Conservation (phyloP, 2,888 invertebrate species). For the Phlogophora meticulosa region DNA sequence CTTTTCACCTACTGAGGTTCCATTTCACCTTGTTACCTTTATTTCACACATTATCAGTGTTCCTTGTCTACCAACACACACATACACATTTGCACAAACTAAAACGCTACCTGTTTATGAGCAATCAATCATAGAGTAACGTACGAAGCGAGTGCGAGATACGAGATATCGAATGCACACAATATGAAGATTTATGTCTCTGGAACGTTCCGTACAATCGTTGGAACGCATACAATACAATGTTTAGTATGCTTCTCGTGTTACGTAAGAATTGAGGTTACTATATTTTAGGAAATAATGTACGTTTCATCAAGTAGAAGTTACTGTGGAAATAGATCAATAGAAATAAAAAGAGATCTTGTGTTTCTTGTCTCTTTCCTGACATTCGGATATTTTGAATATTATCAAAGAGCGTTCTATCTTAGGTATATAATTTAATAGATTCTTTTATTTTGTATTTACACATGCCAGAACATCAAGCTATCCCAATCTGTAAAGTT, state of each 20-base stretch:
- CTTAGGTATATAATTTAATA: too few relatives aligned
- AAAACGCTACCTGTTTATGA: slow-evolving; percentile 41
- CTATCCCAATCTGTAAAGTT: too few relatives aligned
- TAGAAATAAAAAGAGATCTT: neutral
- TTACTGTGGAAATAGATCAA: neutral
- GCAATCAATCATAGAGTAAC: slow-evolving; percentile 55
- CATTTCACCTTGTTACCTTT: neutral
- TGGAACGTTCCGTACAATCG: slow-evolving; percentile 30
- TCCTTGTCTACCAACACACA: neutral
- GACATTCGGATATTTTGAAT: too few relatives aligned
- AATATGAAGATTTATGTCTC: slow-evolving; percentile 57
- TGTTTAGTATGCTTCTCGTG: slow-evolving; percentile 29
- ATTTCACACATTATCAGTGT: neutral
- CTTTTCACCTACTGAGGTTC: neutral
- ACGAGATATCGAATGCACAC: slow-evolving; percentile 57
- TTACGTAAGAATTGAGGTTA: slow-evolving; percentile 12
- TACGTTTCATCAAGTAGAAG: neutral
- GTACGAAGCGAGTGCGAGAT: slow-evolving; percentile 36
- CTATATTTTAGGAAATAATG: slow-evolving; percentile 3
- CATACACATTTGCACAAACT: neutral
- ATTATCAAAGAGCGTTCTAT: too few relatives aligned
- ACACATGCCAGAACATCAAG: too few relatives aligned
- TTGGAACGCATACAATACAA: slow-evolving; percentile 47
- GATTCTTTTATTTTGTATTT: too few relatives aligned
- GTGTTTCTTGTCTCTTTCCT: too few relatives aligned